Evolutionary conservation across 2,888 invertebrate species (phyloP), one percentile per base, ranked within the genome.

Genomic region (Agrochola lychnidis): DNA sequence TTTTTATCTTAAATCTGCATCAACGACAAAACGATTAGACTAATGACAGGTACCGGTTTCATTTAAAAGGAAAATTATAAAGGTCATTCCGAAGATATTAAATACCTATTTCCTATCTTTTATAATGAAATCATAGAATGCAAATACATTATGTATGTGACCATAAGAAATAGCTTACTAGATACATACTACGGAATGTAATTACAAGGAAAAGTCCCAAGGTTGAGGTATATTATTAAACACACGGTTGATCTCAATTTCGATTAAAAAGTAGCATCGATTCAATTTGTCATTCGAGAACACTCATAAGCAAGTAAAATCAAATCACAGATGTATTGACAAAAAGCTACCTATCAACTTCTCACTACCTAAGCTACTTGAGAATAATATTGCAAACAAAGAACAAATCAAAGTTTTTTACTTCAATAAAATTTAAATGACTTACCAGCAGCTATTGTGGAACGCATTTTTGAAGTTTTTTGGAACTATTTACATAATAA

Each of bases 361-460:
- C 9, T 16, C 7, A 64, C 40, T 30, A 45, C 4, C 45, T 45
- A 45, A 0, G 45, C 45, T 45, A 14, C 36, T 7, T 42, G 7
- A 73, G 16, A 14, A 22, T 7, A 62, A 19, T 10, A 66, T 7
- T n/a, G 25, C 30, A 75, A 51, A 81, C 73, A 80, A 36, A 45
- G 10, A n/a, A 53, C 19, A n/a, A 72, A 42, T 40, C 1, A 12
- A 45, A 0, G 1, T n/a, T 56, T 63, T 71, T 69, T 57, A 14
- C n/a, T 7, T 40, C 5, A 5, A 63, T 72, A 63, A 61, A 66
- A n/a, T 42, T 14, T 0, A 72, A 81, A 78, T 7, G 1, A 79
- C 88, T 88, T 81, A 88, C 88, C 87, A 77, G 36, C n/a, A 74
- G 76, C 45, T 69, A 81, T 74, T 42, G 42, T 22, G 1, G 45